A percentile compares a stretch with the other conserved stretches of the same genome.
These are phyloP conservation scores for Nephrotoma appendiculata DNA, from an alignment of 2,888 invertebrate genomes.

Conservation along the genomic window DNA sequence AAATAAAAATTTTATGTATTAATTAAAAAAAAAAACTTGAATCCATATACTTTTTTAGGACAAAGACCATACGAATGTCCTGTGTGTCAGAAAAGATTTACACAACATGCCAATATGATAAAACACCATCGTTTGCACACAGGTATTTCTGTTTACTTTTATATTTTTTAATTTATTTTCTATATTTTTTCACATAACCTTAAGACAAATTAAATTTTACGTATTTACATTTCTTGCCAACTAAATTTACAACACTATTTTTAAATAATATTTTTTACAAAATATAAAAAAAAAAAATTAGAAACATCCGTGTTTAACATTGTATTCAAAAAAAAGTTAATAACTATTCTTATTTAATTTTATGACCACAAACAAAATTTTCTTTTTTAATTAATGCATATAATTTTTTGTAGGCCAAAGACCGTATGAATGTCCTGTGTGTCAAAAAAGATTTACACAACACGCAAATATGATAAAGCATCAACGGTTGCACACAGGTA, in stretches of 20 bases:
- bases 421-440: conserved; percentile 11
- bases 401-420: conserved; percentile 8
- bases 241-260: background rate
- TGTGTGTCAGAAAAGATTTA: conserved; percentile 11
- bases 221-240: background rate
- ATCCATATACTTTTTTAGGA: conserved; percentile 5
- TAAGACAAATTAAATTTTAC: background rate
- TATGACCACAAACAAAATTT: background rate
- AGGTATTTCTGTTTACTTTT: conserved; percentile 6
- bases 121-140: conserved; percentile 12
- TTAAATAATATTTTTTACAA: background rate
- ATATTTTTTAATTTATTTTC: background rate
- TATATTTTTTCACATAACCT: background rate
- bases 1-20: background rate
- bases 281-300: background rate
- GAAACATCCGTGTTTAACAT: background rate
- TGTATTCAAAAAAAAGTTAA: background rate
- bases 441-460: conserved; percentile 11
- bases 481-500: conserved; percentile 11
- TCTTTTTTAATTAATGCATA: conserved; percentile 2
- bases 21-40: background rate
- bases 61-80: conserved; percentile 11
- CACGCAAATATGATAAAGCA: conserved; percentile 12
- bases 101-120: conserved; percentile 11
- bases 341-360: background rate